Evolutionary conservation across 2,797 vertebrate genomes (phyloP).

Genomic region (Notoglanidium macrostoma): DNA sequence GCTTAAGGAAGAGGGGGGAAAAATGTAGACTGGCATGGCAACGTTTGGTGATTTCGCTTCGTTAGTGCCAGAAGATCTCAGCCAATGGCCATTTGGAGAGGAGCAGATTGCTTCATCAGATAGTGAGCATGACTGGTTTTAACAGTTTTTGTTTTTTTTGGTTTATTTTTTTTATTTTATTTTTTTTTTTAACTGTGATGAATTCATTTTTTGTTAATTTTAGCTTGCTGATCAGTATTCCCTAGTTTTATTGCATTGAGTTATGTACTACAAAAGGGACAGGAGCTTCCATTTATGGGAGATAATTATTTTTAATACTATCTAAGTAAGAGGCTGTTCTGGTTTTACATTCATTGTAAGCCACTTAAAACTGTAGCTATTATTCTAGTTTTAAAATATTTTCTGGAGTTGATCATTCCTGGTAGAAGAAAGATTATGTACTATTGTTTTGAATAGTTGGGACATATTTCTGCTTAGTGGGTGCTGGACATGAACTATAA

Average conservation of each 20-base stretch:
- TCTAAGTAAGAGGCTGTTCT: slow-evolving; percentile 56
- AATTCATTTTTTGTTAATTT: slow-evolving; percentile 60
- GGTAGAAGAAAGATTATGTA: slow-evolving; percentile 43
- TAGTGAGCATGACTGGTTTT: slow-evolving; percentile 56
- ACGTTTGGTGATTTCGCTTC: slow-evolving; percentile 52
- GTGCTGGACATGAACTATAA: slow-evolving; percentile 57
- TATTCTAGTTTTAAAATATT: slow-evolving; percentile 47
- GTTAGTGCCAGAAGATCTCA: slow-evolving; percentile 52
- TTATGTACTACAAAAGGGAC: slow-evolving; percentile 64
- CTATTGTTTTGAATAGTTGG: slow-evolving; percentile 48
- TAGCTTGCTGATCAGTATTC: slow-evolving; percentile 78
- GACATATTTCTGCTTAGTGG: slow-evolving; percentile 60
- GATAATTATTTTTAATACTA: slow-evolving; percentile 58
- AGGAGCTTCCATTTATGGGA: slow-evolving; percentile 64
- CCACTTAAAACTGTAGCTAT: slow-evolving; percentile 56
- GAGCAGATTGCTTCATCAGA: slow-evolving; percentile 52
- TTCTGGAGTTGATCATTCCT: slow-evolving; percentile 56
- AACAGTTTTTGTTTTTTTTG: slow-evolving; percentile 54
- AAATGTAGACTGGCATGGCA: slow-evolving; percentile 47
- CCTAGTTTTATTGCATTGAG: slow-evolving; percentile 71
- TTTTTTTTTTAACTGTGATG: slow-evolving; percentile 45
- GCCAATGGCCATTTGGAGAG: slow-evolving; percentile 54
- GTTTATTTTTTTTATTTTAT: too few species aligned
- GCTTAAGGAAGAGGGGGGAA: slow-evolving; percentile 32
- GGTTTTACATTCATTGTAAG: slow-evolving; percentile 42